Evolutionary conservation across 2,113 vertebrate species (phyloP), one percentile per base, ranked within the genome.

Genomic region (Cepphus grylle): DNA sequence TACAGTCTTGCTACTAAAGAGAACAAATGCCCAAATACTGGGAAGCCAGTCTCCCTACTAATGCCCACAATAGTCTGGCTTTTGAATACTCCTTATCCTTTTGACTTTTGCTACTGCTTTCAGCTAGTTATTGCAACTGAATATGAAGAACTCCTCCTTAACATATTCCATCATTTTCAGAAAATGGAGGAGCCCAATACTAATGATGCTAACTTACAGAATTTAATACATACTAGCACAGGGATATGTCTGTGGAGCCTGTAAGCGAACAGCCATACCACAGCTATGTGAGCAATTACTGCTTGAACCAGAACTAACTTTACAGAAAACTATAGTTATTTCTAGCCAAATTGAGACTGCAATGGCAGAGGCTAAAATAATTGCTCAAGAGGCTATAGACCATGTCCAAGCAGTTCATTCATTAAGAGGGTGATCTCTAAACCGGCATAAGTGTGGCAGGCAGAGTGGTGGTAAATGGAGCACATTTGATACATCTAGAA

Each of bases 251-350:
- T 83, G 38, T 55, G 66, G n/a, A 85, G 42, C 12, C 42, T 66
- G 43, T 36, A 34, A 94, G 43, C 55, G 11, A 91, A 72, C 26
- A 85, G n/a, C 61, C 71, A 27, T 79, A 94, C 61, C 53, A 94
- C 0, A 3, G 77, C 56, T 90, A 66, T 29, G 62, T 94, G 83
- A 92, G 88, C 88, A 96, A 97, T 96, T 95, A 88, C 50, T 96
- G 81, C 47, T 77, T 97, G 94, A 96, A 96, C 61, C 87, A 94
- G 94, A 96, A 96, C 77, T 80, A 94, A 87, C 93, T 86, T 94
- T 72, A 89, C 71, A 95, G 86, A 93, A 92, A 96, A 79, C 65
- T 86, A 86, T 88, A 84, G 79, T 69, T 95, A 84, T 90, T 93
- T 89, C 69, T 93, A 83, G 94, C 81, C 93, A 97, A 95, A 88